Percentiles rank a stretch among this genome's conserved stretches.
Conservation (phyloP, 2,888 invertebrate species). For the Patella ulyssiponensis region DNA sequence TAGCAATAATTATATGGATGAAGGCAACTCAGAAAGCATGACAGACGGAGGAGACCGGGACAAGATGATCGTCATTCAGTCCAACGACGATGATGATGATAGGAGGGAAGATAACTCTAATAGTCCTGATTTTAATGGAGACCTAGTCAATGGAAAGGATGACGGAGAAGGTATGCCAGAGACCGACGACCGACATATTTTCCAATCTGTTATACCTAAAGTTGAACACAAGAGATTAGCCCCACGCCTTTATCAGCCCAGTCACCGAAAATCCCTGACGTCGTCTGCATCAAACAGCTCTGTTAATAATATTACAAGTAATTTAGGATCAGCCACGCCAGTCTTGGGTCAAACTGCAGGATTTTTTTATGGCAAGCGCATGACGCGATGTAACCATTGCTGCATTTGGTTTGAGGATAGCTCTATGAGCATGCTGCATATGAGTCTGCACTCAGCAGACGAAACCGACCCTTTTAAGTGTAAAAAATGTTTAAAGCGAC, state of each 20-base stretch:
- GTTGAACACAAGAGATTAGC: neutral
- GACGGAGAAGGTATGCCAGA: slow-evolving; percentile 9
- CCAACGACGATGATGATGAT: slow-evolving; percentile 16
- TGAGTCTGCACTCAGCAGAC: slow-evolving; percentile 55
- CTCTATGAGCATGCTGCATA: slow-evolving; percentile 48
- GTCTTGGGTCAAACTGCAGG: slow-evolving; percentile 18
- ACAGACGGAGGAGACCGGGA: slow-evolving; percentile 15
- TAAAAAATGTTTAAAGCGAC: slow-evolving; percentile 57
- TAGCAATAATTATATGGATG: too few species aligned
- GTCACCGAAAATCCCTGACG: neutral
- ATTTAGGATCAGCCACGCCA: neutral
- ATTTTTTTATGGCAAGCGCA: slow-evolving; percentile 21
- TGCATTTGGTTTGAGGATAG: slow-evolving; percentile 45
- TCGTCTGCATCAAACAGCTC: neutral
- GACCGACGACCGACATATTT: neutral
- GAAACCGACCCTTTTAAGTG: slow-evolving; percentile 58
- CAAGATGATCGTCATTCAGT: slow-evolving; percentile 33
- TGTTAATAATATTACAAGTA: neutral
- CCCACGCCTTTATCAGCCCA: neutral
- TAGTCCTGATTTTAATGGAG: slow-evolving; percentile 2
- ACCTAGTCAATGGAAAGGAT: neutral
- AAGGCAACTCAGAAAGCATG: too few species aligned
- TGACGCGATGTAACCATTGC: slow-evolving; percentile 33
- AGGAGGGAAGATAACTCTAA: slow-evolving; percentile 4
- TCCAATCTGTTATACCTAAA: neutral